phyloP scores from a whole-genome alignment of 2,113 vertebrate genomes.

The Aphelocoma coerulescens region DNA sequence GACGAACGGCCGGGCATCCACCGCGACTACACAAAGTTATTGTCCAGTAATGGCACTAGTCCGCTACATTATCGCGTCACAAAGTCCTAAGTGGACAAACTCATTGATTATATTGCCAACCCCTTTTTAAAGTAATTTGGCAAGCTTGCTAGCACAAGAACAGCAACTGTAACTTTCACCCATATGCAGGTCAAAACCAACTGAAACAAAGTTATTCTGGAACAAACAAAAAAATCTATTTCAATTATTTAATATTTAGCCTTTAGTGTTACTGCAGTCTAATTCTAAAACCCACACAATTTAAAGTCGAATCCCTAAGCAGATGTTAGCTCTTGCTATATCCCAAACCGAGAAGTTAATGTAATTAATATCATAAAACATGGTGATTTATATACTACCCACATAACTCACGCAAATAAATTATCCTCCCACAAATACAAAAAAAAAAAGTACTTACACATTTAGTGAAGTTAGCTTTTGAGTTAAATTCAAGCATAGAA shows the following conservation, averaged over 20 bases:
- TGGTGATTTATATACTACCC: neutral
- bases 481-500: neutral
- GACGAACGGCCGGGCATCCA: fast-evolving
- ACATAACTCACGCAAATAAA: neutral
- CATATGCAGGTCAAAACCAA: neutral
- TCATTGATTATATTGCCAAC: fast-evolving
- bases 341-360: neutral
- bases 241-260: neutral
- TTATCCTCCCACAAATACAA: neutral
- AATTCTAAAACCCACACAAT: neutral
- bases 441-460: neutral
- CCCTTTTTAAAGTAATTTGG: neutral
- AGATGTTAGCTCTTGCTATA: neutral
- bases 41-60: neutral
- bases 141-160: neutral
- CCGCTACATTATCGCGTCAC: fast-evolving
- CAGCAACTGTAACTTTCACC: fast-evolving
- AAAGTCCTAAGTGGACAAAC: fast-evolving
- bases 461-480: neutral
- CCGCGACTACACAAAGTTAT: fast-evolving
- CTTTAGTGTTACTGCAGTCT: neutral
- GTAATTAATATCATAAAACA: neutral
- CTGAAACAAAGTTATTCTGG: fast-evolving
- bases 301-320: neutral
- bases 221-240: neutral